These are phyloP conservation scores for Poicephalus meyeri DNA, from an alignment of 2,113 vertebrate species.

Conservation along the genomic window DNA sequence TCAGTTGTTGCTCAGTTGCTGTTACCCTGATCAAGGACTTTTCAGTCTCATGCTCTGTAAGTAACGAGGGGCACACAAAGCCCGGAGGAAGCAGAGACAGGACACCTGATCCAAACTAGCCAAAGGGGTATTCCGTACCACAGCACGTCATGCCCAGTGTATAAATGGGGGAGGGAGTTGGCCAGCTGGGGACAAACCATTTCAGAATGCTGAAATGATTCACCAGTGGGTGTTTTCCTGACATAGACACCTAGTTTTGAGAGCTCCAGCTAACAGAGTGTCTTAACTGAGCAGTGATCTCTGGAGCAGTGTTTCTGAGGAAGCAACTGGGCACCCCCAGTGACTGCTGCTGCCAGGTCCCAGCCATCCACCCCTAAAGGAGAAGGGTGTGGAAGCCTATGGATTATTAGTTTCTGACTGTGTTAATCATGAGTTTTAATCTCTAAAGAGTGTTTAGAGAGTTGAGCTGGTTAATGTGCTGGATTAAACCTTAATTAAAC, in stretches of 20 bases:
- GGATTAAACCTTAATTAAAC: not conserved
- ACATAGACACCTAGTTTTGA: not conserved
- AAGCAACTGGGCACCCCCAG: not conserved
- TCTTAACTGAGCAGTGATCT: not conserved
- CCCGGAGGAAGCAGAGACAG: not conserved
- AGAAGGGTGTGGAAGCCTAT: not conserved
- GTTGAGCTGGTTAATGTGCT: not conserved
- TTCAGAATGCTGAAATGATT: not conserved
- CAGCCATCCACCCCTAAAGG: not conserved
- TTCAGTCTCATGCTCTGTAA: not conserved
- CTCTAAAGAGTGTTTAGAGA: not conserved
- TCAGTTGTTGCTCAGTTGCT: not conserved
- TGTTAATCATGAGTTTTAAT: not conserved
- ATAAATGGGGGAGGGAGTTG: not conserved
- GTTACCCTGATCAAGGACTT: not conserved
- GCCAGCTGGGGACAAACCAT: too few species aligned
- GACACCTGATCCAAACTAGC: not conserved
- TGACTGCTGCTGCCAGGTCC: not conserved
- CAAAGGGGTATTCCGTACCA: not conserved
- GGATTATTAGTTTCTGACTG: not conserved
- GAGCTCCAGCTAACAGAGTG: not conserved
- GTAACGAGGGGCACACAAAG: not conserved
- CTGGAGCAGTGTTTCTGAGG: not conserved
- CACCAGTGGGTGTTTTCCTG: not conserved
- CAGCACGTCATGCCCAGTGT: not conserved